phyloP scores from a whole-genome alignment of 2,888 invertebrate genomes.

The Toxonevra muliebris region DNA sequence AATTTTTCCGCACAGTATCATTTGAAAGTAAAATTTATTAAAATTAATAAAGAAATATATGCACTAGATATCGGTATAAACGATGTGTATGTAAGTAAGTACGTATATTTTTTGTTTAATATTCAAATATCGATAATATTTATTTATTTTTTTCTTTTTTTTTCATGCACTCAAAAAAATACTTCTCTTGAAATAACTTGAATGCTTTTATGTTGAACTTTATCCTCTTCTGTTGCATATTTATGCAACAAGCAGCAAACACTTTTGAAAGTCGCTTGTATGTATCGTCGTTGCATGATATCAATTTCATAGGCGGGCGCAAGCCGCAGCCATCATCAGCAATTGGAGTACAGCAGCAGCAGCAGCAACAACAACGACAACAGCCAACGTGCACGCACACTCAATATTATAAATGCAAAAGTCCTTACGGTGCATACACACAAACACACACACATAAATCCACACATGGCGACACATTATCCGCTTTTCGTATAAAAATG shows the following conservation, averaged over 20 bases:
- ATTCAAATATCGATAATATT: too few relatives aligned
- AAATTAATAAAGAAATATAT: too few relatives aligned
- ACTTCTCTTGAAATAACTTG: not conserved
- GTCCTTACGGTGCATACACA: slow-evolving; percentile 35
- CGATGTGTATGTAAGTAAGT: too few relatives aligned
- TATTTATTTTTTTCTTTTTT: too few relatives aligned
- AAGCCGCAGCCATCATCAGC: slow-evolving; percentile 4
- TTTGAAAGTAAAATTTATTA: too few relatives aligned
- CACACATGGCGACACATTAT: slow-evolving; percentile 49
- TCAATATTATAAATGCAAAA: slow-evolving; percentile 46
- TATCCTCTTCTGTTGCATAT: slow-evolving; percentile 35
- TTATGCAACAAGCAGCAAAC: slow-evolving; percentile 36
- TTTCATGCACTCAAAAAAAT: too few relatives aligned
- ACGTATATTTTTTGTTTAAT: too few relatives aligned
- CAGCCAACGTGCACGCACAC: slow-evolving; percentile 27
- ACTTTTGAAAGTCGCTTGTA: too few relatives aligned
- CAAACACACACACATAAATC: not conserved
- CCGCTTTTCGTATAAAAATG: slow-evolving; percentile 49
- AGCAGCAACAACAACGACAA: not conserved
- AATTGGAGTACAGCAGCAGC: slow-evolving; percentile 2
- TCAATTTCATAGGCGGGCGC: slow-evolving; percentile 34
- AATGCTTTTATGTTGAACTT: too few relatives aligned
- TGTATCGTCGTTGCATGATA: slow-evolving; percentile 29
- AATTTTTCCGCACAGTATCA: too few relatives aligned
- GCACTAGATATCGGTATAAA: too few relatives aligned